A percentile compares a stretch with the other conserved stretches of the same genome.
Evolutionary conservation across 1,140 invertebrate genomes (phyloP).

Genomic region (Proctacanthus coquilletti): DNA sequence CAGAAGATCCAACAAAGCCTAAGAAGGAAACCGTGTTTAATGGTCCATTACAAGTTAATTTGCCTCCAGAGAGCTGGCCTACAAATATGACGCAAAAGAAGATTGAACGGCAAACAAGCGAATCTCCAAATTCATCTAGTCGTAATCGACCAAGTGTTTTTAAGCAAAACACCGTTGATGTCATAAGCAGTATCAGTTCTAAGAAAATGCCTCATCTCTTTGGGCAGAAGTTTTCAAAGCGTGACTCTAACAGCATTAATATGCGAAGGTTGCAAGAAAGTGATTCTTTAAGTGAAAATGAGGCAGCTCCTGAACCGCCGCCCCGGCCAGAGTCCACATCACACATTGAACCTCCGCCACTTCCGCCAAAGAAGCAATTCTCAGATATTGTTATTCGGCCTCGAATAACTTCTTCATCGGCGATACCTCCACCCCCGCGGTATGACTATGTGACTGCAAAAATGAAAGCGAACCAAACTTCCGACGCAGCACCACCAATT

Average conservation of each 20-base stretch:
- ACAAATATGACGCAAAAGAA: constrained; percentile 3
- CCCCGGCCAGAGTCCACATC: constrained; percentile 40
- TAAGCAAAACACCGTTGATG: constrained; percentile 16
- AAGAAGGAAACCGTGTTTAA: constrained; percentile 22
- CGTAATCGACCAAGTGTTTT: constrained; percentile 7
- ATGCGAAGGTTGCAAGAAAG: constrained; percentile 29
- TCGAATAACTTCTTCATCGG: constrained; percentile 35
- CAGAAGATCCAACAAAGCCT: background rate
- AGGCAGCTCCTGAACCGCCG: constrained; percentile 48
- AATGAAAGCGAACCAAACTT: constrained; percentile 8
- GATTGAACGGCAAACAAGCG: constrained; percentile 3
- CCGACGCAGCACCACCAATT: constrained; percentile 35
- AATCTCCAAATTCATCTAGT: constrained; percentile 2
- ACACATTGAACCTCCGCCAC: constrained; percentile 54
- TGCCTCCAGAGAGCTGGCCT: constrained; percentile 40
- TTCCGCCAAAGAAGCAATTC: constrained; percentile 65
- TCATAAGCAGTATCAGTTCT: constrained; percentile 27
- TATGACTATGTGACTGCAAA: constrained; percentile 15
- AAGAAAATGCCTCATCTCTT: constrained; percentile 29
- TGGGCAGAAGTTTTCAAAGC: constrained; percentile 25
- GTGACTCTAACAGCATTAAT: constrained; percentile 24
- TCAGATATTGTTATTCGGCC: constrained; percentile 30
- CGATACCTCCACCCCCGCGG: constrained; percentile 9
- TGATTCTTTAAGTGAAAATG: constrained; percentile 31
- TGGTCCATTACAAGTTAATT: constrained; percentile 46